Evolutionary conservation across 2,888 invertebrate genomes (phyloP), one percentile per base, ranked within the genome.

Genomic region (Megamerina dolium): DNA sequence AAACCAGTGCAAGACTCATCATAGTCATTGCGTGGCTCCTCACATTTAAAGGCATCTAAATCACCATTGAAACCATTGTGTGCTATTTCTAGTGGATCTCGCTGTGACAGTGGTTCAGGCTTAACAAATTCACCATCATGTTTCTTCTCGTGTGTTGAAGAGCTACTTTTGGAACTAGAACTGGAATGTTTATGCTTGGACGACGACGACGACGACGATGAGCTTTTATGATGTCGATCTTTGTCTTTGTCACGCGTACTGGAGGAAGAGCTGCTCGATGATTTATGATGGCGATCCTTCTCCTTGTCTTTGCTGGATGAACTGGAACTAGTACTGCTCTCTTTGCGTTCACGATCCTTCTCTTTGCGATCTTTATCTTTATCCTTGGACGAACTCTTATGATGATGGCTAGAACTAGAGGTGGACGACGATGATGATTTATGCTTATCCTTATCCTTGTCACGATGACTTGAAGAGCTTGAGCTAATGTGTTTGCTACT

Each of bases 171-270:
- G 19, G 59, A 58, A 35, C 53, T 45, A 45, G 58, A 63, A 56
- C 66, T 71, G 70, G 71, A 70, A 71, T 72, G 70, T 64, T 71
- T 72, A 48, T 63, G 64, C 58, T 63, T 69, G 33, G 68, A 66
- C 40, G 64, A 63, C 8, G 60, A 60, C 5, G 64, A 61, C 34
- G 68, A 66, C 40, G 64, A 63, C 8, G 60, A 60, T 6, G 64
- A 61, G 48, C 74, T 73, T 47, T 70, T 70, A 31, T 74, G 52
- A 37, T 65, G 55, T 23, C 61, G 57, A 41, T 64, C 63, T 40
- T 68, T 72, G 46, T 61, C 71, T 37, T 58, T 59, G 41, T 64
- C 64, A 4, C 58, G 56, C 23, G 60, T 56, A 37, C 54, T 57
- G 73, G 61, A 63, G 9, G 62, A 59, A n/a, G n/a, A n/a, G n/a